A percentile compares a stretch with the other conserved stretches of the same genome.
phyloP scores from a whole-genome alignment of 2,797 vertebrate genomes.

The Pyrocephalus nanus region DNA sequence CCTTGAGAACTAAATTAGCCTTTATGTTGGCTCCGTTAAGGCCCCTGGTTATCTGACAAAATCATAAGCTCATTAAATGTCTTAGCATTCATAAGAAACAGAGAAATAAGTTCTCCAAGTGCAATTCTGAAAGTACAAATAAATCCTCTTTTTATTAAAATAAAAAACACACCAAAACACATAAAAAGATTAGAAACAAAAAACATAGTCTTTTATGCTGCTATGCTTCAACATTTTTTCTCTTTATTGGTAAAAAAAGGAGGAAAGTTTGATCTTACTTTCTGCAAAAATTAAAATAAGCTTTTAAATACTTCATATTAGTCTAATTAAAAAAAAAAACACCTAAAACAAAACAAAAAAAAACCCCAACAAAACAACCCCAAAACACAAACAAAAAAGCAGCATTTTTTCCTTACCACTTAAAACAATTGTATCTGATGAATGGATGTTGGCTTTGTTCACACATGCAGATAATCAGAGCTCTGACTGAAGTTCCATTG shows the following conservation, averaged over 20 bases:
- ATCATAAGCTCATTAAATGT: not conserved
- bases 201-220: not conserved
- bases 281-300: not conserved
- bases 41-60: not conserved
- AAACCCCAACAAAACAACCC: fast-evolving
- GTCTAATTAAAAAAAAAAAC: too few species aligned
- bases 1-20: not conserved
- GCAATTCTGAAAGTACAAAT: not conserved
- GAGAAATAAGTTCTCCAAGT: not conserved
- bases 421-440: not conserved
- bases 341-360: too few species aligned
- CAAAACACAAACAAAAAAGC: not conserved
- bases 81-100: not conserved
- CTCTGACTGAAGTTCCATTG: not conserved
- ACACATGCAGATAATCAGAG: not conserved
- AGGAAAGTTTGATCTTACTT: not conserved
- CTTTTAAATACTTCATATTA: not conserved
- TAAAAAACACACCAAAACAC: too few species aligned
- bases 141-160: not conserved
- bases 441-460: not conserved
- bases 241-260: not conserved
- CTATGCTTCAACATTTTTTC: not conserved
- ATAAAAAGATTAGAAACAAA: not conserved
- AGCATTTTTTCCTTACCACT: not conserved
- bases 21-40: not conserved